Evolutionary conservation across 2,888 invertebrate genomes (phyloP), one percentile per base, ranked within the genome.

Genomic region (Dinocampus coccinellae): DNA sequence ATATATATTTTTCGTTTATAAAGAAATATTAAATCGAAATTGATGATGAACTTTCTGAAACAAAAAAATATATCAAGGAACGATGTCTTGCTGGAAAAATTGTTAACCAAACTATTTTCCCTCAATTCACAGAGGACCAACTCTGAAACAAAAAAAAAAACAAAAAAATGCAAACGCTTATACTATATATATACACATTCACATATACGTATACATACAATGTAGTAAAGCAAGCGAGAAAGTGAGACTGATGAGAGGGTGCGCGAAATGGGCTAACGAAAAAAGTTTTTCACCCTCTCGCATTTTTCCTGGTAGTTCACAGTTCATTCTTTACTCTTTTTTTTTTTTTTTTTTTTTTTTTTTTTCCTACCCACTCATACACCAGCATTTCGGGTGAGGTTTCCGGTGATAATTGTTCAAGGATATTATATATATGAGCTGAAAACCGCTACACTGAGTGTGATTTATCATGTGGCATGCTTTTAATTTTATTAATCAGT

Each of bases 281-380:
- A 66, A 65, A 66, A 57, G 57, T 66, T 36, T n/a, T 66, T 57
- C 13, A 66, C 57, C 57, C 57, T 26, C 55, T n/a, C 22, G 42
- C 57, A 66, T 66, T 57, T 53, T 66, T 36, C 36, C 26, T n/a
- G 9, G 34, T 36, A 47, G 26, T 64, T 47, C 36, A 39, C 16
- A 39, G 39, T 22, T n/a, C 33, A 33, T 29, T 52, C 55, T 65
- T 55, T 33, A n/a, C n/a, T 22, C 13, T 2, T 36, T 57, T 34
- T 29, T 4, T 29, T 65, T 55, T 20, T 24, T 34, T 33, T 10
- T 6, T 65, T 55, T 33, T 24, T 34, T 33, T 16, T 6, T 36
- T 57, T 34, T n/a, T n/a, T n/a, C n/a, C n/a, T n/a, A n/a, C n/a
- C n/a, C n/a, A n/a, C n/a, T n/a, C n/a, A n/a, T n/a, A n/a, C 29